A percentile compares a stretch with the other conserved stretches of the same genome.
phyloP scores from a whole-genome alignment of 2,797 vertebrate genomes.

The Myripristis murdjan region DNA sequence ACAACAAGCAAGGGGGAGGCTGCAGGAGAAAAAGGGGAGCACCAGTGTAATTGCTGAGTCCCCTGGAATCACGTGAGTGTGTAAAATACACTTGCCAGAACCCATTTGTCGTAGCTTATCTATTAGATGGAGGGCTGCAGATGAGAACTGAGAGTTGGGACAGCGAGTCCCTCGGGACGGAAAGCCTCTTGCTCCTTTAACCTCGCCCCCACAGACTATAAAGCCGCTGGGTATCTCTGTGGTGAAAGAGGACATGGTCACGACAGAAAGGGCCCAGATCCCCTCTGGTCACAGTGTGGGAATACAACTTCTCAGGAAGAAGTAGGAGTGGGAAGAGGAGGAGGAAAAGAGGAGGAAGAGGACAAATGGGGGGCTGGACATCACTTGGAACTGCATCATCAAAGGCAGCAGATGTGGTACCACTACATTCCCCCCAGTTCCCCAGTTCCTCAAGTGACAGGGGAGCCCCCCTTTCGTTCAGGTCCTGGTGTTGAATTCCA shows the following conservation, averaged over 20 bases:
- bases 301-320: conserved; percentile 68
- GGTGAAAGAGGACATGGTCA: conserved; percentile 80
- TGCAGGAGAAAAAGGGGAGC: conserved; percentile 12
- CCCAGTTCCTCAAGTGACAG: conserved; percentile 35
- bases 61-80: conserved; percentile 65
- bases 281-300: conserved; percentile 71
- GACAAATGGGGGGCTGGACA: conserved; percentile 32
- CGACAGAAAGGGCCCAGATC: conserved; percentile 70
- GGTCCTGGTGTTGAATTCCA: conserved; percentile 53
- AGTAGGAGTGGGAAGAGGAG: conserved; percentile 60
- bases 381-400: conserved; percentile 68
- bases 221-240: conserved; percentile 73
- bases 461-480: conserved; percentile 49
- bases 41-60: conserved; percentile 61
- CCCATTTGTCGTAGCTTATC: conserved; percentile 81
- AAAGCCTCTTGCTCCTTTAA: conserved; percentile 46
- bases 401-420: conserved; percentile 75
- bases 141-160: conserved; percentile 46
- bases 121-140: conserved; percentile 63
- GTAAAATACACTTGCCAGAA: conserved; percentile 69
- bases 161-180: conserved; percentile 61
- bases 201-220: conserved; percentile 47
- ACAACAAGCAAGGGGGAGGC: conserved; percentile 30
- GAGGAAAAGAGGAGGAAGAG: conserved; percentile 53
- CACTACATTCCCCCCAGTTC: conserved; percentile 42